A percentile compares a stretch with the other conserved stretches of the same genome.
phyloP scores from a whole-genome alignment of 1,140 invertebrate species.

The Akabosia matsudoensis region DNA sequence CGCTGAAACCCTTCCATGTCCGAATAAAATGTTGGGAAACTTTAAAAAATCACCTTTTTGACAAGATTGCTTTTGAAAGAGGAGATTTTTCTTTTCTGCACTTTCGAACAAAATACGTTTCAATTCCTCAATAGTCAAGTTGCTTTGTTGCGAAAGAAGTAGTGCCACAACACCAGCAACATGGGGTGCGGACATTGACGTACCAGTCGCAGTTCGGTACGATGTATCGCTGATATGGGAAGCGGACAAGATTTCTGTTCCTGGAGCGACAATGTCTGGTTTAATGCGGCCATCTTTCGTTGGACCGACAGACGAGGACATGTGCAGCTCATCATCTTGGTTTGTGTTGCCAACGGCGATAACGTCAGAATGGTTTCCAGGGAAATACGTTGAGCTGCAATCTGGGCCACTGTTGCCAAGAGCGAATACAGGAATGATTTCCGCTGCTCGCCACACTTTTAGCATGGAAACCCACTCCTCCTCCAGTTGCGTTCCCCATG shows the following conservation, averaged over 20 bases:
- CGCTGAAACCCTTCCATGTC: too few relatives aligned
- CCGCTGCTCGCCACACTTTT: background rate
- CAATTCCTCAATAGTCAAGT: background rate
- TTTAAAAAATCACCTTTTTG: too few relatives aligned
- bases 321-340: background rate
- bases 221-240: background rate
- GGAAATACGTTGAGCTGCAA: background rate
- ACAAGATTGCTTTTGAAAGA: background rate
- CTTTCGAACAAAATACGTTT: background rate
- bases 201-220: slow-evolving; percentile 9
- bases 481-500: background rate
- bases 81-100: background rate
- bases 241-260: slow-evolving; percentile 19
- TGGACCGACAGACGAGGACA: background rate
- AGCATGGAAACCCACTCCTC: background rate
- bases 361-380: background rate
- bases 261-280: slow-evolving; percentile 33
- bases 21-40: too few relatives aligned
- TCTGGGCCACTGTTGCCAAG: background rate
- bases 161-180: slow-evolving; percentile 17
- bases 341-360: slow-evolving; percentile 25
- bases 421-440: slow-evolving; percentile 28
- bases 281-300: slow-evolving; percentile 10
- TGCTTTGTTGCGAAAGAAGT: background rate
- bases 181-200: slow-evolving; percentile 27